phyloP scores from a whole-genome alignment of 1,140 invertebrate genomes.

The Hydropsyche tenuis region DNA sequence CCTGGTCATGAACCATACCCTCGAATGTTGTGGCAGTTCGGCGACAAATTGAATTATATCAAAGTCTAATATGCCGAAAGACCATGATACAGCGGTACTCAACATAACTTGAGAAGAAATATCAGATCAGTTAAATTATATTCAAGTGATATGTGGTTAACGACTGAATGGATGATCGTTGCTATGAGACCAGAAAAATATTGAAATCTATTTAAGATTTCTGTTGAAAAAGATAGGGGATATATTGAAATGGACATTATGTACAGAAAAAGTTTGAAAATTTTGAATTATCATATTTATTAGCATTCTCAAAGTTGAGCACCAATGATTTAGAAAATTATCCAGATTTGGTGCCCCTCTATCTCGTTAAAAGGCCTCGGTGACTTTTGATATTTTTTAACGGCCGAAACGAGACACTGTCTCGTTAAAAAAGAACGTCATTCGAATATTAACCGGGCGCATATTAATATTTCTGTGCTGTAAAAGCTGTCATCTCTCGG shows the following conservation, averaged over 20 bases:
- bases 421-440: constrained; percentile 31
- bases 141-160: no score
- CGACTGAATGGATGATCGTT: no score
- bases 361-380: background rate
- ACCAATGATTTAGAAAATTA: no score
- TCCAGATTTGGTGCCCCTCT: no score
- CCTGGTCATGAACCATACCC: constrained; percentile 6
- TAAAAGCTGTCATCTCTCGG: constrained; percentile 39
- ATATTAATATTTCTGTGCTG: constrained; percentile 33
- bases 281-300: no score
- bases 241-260: no score
- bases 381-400: constrained; percentile 8
- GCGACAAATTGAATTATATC: constrained; percentile 48
- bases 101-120: constrained; percentile 23
- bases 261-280: no score
- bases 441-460: constrained; percentile 31
- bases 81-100: no score
- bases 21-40: constrained; percentile 17
- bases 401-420: background rate
- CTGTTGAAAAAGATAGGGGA: no score
- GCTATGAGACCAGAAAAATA: no score
- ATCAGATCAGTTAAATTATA: constrained; percentile 34
- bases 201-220: no score
- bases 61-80: constrained; percentile 37
- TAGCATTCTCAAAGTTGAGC: no score